Conservation (phyloP, 2,113 vertebrate genomes). For the Ranitomeya imitator region DNA sequence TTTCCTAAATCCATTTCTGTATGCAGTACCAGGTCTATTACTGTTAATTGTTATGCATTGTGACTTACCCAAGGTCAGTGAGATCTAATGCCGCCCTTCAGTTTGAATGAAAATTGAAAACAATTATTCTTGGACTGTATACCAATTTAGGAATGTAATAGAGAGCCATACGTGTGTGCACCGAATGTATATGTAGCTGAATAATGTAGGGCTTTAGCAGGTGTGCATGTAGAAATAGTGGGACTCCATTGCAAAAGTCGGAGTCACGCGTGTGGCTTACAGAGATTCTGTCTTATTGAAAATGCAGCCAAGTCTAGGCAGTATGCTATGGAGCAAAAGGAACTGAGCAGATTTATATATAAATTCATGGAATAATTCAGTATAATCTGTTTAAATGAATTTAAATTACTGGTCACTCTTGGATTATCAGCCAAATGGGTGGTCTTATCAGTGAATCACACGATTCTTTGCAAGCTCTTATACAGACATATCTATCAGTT, state of each 20-base stretch:
- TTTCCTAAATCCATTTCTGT: constrained; percentile 38
- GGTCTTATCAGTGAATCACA: too few species aligned
- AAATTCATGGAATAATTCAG: too few species aligned
- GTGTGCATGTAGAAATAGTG: not conserved
- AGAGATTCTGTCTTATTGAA: too few species aligned
- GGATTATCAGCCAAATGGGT: too few species aligned
- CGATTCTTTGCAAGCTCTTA: too few species aligned
- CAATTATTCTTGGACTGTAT: not conserved
- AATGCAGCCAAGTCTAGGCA: too few species aligned
- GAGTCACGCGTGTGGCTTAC: too few species aligned
- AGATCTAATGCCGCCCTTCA: constrained; percentile 10
- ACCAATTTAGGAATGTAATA: not conserved
- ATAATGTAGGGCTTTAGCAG: not conserved
- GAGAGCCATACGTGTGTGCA: not conserved
- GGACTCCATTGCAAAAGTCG: not conserved
- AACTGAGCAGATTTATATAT: too few species aligned
- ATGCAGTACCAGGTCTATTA: constrained; percentile 42
- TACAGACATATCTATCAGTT: too few species aligned
- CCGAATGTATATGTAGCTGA: not conserved
- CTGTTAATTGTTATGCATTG: constrained; percentile 37
- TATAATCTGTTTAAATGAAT: too few species aligned
- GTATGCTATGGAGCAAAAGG: too few species aligned
- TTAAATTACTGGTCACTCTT: too few species aligned
- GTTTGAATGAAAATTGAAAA: not conserved
- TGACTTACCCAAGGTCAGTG: constrained; percentile 35